These are phyloP conservation scores for Diaphora mendica DNA, from an alignment of 2,888 invertebrate genomes.

Conservation along the genomic window DNA sequence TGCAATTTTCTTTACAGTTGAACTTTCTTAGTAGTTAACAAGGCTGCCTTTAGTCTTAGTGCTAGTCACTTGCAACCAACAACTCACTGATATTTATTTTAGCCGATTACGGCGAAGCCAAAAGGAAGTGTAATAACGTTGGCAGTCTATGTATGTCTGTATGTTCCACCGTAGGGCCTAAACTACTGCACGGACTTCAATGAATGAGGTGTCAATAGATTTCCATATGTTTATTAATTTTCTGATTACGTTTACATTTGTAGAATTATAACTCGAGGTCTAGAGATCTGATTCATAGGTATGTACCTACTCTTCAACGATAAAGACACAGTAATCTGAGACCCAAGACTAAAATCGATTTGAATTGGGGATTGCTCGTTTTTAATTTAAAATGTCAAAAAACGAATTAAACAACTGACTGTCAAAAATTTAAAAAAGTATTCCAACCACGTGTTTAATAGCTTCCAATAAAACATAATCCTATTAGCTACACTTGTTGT, in stretches of 20 bases:
- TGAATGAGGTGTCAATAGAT: too few relatives aligned
- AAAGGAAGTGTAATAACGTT: too few relatives aligned
- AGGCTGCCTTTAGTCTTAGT: background rate
- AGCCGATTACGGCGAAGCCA: too few relatives aligned
- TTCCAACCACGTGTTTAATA: constrained; percentile 27
- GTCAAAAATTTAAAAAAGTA: background rate
- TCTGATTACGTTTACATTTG: too few relatives aligned
- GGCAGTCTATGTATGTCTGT: too few relatives aligned
- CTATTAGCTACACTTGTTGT: constrained; percentile 76
- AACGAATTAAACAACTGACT: background rate
- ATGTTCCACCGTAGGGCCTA: too few relatives aligned
- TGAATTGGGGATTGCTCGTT: background rate
- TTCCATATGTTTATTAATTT: too few relatives aligned
- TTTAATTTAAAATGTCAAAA: background rate
- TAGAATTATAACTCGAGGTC: too few relatives aligned
- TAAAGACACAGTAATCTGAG: background rate
- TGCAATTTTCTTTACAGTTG: too few relatives aligned
- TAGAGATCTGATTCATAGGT: too few relatives aligned
- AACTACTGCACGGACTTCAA: too few relatives aligned
- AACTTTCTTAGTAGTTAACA: background rate
- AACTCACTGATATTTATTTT: background rate
- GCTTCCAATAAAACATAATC: constrained; percentile 61
- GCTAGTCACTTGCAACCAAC: background rate
- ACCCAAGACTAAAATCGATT: background rate
- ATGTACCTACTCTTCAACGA: too few relatives aligned